Conservation (phyloP, 2,888 invertebrate genomes). For the Luperina testacea region DNA sequence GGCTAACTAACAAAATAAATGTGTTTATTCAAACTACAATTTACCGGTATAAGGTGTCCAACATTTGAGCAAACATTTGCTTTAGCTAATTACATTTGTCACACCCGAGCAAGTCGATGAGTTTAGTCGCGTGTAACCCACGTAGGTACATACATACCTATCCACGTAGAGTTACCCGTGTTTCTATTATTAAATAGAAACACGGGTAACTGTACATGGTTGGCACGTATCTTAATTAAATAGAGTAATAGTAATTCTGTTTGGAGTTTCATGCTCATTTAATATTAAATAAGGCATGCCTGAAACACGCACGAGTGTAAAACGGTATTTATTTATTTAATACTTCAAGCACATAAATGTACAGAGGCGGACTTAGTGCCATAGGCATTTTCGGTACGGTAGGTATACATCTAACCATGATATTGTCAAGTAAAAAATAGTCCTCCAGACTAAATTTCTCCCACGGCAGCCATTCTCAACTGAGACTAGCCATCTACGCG, state of each 20-base stretch:
- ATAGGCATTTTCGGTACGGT: too few relatives aligned
- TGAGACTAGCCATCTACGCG: not conserved
- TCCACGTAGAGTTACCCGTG: not conserved
- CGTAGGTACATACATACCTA: not conserved
- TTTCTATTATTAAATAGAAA: slow-evolving; percentile 17
- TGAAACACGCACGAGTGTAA: not conserved
- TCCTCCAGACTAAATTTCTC: not conserved
- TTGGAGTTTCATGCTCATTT: not conserved
- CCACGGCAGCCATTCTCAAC: not conserved
- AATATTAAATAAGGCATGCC: too few relatives aligned
- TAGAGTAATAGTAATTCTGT: not conserved
- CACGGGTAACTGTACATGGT: not conserved
- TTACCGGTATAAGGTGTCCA: slow-evolving; percentile 27
- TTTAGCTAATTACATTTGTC: slow-evolving; percentile 59
- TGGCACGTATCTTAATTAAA: not conserved
- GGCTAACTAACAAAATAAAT: slow-evolving; percentile 14
- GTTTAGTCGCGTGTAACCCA: slow-evolving; percentile 16
- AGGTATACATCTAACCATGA: not conserved
- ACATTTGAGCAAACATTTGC: slow-evolving; percentile 59
- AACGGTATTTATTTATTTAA: too few relatives aligned
- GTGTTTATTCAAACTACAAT: slow-evolving; percentile 33
- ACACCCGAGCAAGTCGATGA: slow-evolving; percentile 36
- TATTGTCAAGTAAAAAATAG: not conserved
- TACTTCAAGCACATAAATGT: too few relatives aligned
- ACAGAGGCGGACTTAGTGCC: too few relatives aligned